Base-by-base conservation (phyloP, 2,888 invertebrate genomes). In the Polia nebulosa region DNA sequence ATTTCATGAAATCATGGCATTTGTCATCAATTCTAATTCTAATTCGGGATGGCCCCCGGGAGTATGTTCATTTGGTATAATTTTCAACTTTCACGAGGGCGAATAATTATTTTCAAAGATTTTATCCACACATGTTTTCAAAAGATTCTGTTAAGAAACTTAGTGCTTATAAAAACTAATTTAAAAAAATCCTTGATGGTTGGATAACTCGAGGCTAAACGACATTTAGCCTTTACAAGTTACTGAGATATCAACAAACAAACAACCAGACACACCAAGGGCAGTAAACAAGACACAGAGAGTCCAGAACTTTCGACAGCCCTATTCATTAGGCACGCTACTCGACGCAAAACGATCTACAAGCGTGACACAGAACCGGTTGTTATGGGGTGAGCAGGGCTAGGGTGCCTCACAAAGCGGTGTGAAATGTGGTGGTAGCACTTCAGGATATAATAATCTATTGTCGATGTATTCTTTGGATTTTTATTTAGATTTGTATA, bases 371-470 rank as follows among this genome's bases (percentile, higher is more conserved):
- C 69, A 22, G 58, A 60, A 76, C 79, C 65, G 49, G 82, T 79
- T 57, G 70, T 56, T 29, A 25, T 51, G 63, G 84, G 82, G 84
- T 81, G 73, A 66, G 73, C 72, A 76, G 71, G 49, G 52, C 44
- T 47, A 58, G 76, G 82, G 84, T 66, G 56, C 51, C 64, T 47
- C 45, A 82, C 82, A 82, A 76, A 74, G 70, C 79, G 32, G 57
- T 74, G 76, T 72, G 79, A 83, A 78, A 75, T 60, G 73, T n/a
- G 63, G 69, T 62, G 73, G 67, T 41, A 63, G 65, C 62, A 78
- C 82, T 82, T 81, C 64, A 82, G 75, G 68, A 82, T 82, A 81
- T 81, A 58, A 70, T 76, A 76, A 64, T 76, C 56, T 60, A 60
- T 76, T 80, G 70, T 76, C 22, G 13, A 20, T 34, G 32, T 27